Conservation (phyloP, 2,888 invertebrate species). For the Drosophila fungiperda region DNA sequence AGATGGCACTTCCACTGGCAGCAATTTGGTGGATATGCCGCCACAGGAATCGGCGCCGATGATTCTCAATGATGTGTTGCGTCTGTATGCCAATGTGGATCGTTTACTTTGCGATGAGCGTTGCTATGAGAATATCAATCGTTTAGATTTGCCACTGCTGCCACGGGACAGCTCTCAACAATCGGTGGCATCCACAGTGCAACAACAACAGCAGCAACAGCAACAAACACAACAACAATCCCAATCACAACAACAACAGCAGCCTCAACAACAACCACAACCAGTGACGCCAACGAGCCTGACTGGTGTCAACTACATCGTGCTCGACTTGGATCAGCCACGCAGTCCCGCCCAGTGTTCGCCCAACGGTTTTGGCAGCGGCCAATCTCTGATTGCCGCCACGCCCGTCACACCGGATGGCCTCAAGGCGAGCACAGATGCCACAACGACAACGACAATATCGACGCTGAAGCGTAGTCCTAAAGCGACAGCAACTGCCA, state of each 20-base stretch:
- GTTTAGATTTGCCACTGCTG: conserved; percentile 74
- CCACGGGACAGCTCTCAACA: conserved; percentile 61
- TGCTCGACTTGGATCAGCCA: conserved; percentile 84
- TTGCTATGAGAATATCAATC: conserved; percentile 82
- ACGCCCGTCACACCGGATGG: conserved; percentile 26
- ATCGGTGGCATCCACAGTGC: conserved; percentile 35
- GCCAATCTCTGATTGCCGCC: conserved; percentile 48
- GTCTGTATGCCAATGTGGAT: conserved; percentile 82
- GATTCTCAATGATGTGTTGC: conserved; percentile 65
- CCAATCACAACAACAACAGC: conserved; percentile 35
- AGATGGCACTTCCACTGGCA: conserved; percentile 34
- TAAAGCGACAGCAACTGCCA: neutral
- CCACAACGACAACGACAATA: neutral
- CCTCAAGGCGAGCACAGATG: conserved; percentile 8
- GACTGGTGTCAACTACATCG: conserved; percentile 83
- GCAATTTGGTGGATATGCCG: conserved; percentile 73
- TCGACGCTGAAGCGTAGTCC: conserved; percentile 21
- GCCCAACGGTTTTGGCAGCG: conserved; percentile 62
- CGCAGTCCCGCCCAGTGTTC: conserved; percentile 75
- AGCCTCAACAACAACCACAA: conserved; percentile 25
- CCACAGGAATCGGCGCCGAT: conserved; percentile 84
- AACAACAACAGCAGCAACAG: conserved; percentile 28
- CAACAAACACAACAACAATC: conserved; percentile 3
- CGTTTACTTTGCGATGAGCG: conserved; percentile 73
- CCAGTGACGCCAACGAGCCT: conserved; percentile 71